phyloP scores from a whole-genome alignment of 2,797 vertebrate species.

The Glossophaga mutica region DNA sequence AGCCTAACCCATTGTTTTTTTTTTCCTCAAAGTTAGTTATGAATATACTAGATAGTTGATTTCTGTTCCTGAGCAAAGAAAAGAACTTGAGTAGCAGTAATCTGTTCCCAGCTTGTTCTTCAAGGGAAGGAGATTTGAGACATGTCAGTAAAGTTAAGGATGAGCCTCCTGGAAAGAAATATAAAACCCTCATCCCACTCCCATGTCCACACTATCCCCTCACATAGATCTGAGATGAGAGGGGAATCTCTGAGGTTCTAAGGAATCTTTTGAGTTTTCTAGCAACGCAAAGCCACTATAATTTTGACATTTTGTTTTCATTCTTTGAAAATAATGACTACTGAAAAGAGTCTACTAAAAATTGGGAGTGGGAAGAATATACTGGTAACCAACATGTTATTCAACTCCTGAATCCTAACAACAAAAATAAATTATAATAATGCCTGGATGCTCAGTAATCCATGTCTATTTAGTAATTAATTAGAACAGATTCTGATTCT shows the following conservation, averaged over 20 bases:
- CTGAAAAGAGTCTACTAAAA: constrained; percentile 19
- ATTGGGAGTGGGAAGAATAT: neutral
- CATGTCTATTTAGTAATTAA: neutral
- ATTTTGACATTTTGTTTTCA: constrained; percentile 34
- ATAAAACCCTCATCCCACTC: neutral
- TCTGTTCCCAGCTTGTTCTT: neutral
- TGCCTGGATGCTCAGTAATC: neutral
- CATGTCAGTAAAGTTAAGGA: neutral
- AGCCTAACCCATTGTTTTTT: neutral
- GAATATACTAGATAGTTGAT: neutral
- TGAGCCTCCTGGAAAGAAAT: neutral
- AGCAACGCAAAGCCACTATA: neutral
- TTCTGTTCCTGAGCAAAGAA: neutral
- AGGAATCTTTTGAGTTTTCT: constrained; percentile 28
- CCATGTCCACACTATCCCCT: neutral
- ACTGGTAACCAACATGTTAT: neutral
- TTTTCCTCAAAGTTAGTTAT: neutral
- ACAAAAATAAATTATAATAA: neutral
- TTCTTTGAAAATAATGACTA: constrained; percentile 40
- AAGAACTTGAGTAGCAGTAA: neutral
- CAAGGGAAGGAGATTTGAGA: neutral
- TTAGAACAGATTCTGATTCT: neutral
- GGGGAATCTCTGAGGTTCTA: neutral
- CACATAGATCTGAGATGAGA: neutral
- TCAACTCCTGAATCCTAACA: neutral